A percentile compares a stretch with the other conserved stretches of the same genome.
Evolutionary conservation across 2,888 invertebrate genomes (phyloP).

Genomic region (Rotaria macrura): DNA sequence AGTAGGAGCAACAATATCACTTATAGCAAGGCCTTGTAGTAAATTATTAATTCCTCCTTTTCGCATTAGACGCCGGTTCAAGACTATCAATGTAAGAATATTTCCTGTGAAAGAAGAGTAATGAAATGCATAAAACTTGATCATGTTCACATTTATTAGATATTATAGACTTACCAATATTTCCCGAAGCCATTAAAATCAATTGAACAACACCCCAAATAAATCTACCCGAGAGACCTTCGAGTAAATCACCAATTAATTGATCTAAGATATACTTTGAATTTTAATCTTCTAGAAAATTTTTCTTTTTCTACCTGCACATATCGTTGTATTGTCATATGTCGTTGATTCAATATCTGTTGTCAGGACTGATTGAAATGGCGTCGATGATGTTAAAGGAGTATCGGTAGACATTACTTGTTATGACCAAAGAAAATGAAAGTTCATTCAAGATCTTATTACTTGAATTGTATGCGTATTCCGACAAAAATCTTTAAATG

Average conservation of each 20-base stretch:
- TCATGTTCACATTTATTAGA: too few species aligned
- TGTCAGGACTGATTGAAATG: not conserved
- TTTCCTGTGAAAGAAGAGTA: not conserved
- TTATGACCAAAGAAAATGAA: not conserved
- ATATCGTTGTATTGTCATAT: not conserved
- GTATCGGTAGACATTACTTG: not conserved
- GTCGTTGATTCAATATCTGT: too few species aligned
- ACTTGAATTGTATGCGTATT: too few species aligned
- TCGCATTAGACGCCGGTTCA: not conserved
- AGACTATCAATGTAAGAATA: not conserved
- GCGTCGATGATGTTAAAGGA: not conserved
- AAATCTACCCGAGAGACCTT: not conserved
- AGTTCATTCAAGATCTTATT: too few species aligned
- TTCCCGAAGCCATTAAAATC: not conserved
- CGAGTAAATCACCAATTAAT: not conserved
- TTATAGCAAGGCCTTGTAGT: not conserved
- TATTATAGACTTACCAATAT: not conserved
- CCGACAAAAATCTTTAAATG: too few species aligned
- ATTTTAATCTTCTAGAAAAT: not conserved
- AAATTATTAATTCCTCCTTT: not conserved
- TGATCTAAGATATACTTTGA: not conserved
- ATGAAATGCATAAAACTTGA: not conserved
- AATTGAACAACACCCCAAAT: not conserved
- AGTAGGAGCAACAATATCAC: constrained; percentile 5
- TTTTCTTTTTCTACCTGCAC: not conserved